Base-by-base conservation (phyloP, 30 jellyfish, hydroid and myxozoan species). In the Sanderia malayensis region DNA sequence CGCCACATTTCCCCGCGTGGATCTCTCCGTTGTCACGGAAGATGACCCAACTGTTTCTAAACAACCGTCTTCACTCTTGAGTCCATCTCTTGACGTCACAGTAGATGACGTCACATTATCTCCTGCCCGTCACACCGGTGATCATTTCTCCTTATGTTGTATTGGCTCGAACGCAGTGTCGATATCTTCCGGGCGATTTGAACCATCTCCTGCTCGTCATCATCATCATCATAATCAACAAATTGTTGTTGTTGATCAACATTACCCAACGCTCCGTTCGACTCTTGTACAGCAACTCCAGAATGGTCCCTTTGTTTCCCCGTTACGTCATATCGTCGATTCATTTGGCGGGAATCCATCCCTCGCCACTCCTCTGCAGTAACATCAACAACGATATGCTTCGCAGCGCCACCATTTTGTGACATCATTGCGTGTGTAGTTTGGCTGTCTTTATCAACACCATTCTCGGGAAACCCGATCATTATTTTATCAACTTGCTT, bases 181-280 rank as follows among this genome's bases (percentile, higher is more conserved):
- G 88, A 76, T 8, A 76, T 76, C 65, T 76, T 76, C 41, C 88
- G 44, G 4, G 68, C 88, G 27, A 76, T 76, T 32, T 76, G 53
- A 17, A 76, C 88, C 80, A 76, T 62, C 53, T 76, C 88, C 30
- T 76, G 62, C 21, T 76, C 73, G 22, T 76, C 88, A 0, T 76
- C 88, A 26, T 76, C 88, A 24, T 74, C 65, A 37, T 59, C 65
- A 10, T 75, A 58, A 75, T 75, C 79, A 46, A 44, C 55, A n/a
- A n/a, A n/a, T n/a, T n/a, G n/a, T n/a, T n/a, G n/a, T n/a, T n/a
- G n/a, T n/a, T n/a, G n/a, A 4, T 37, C 52, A 37, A 37, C 13
- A 13, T 4, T 4, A 6, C 52, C 52, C 6, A 6, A 6, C 6
- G 10, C 13, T 4, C 13, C 52, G 6, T 37, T 13, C 6, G 52